Evolutionary conservation across 2,113 vertebrate species (phyloP), one percentile per base, ranked within the genome.

Genomic region (Struthidea cinerea): DNA sequence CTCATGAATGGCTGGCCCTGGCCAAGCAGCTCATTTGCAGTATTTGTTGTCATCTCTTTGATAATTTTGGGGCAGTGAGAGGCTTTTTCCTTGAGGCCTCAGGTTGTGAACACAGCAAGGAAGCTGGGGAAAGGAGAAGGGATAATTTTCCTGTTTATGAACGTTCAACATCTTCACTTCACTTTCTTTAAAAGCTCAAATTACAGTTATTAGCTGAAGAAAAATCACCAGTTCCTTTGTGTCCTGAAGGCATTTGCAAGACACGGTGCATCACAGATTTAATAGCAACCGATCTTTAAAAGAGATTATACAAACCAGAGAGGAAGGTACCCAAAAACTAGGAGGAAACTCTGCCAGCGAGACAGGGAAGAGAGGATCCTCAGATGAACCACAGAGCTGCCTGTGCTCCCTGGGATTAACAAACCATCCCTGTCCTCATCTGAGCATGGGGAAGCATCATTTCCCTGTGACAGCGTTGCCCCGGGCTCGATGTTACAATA

Each of bases 401-500:
- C 53, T 67, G n/a, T 59, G n/a, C 46, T 63, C 75, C 13, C n/a
- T 53, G 68, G 57, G n/a, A 35, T 37, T 30, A 35, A 80, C 55
- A 49, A 77, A 44, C 10, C 42, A 47, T 13, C 47, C 46, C 53
- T 76, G 41, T 2, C 8, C n/a, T 63, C n/a, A 9, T 9, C 1
- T 9, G 37, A n/a, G 53, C 49, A 49, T 18, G 15, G 28, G 42
- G 26, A 75, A 83, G 21, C 8, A 46, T 33, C 12, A 19, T 21
- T 69, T 82, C 44, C 46, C 50, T 3, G 2, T 42, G 47, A 5
- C 20, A 61, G n/a, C 5, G 0, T 13, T 57, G 9, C 39, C 41
- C 28, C 0, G 0, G 50, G 39, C 46, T 78, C 1, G 1, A 14
- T 41, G 41, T 24, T 46, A 4, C 33, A n/a, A 0, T 24, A 16